Conservation (phyloP, 2,113 vertebrate species). For the Otus sunia region DNA sequence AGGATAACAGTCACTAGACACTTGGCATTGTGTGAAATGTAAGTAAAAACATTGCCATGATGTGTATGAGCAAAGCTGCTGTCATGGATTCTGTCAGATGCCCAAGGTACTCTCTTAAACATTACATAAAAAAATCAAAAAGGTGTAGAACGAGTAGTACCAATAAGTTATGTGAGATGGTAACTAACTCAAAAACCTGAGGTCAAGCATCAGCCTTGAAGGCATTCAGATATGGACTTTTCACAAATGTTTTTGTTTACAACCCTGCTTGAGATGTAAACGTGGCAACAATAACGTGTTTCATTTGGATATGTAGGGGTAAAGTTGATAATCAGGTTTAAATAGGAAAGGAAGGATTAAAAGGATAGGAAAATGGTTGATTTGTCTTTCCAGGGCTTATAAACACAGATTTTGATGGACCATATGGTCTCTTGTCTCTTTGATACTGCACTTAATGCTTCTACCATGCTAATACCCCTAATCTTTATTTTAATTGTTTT, state of each 20-base stretch:
- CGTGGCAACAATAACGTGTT: not conserved
- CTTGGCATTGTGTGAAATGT: not conserved
- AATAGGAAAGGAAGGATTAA: constrained; percentile 33
- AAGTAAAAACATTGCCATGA: not conserved
- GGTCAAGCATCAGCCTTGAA: not conserved
- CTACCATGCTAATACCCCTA: not conserved
- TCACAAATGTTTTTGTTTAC: not conserved
- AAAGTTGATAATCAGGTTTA: constrained; percentile 2
- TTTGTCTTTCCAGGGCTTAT: constrained; percentile 54
- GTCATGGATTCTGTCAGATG: not conserved
- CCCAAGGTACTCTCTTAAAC: constrained; percentile 3
- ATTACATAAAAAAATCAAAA: not conserved
- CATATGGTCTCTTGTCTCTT: constrained; percentile 37
- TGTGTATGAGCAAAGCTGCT: not conserved
- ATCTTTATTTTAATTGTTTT: constrained; percentile 63
- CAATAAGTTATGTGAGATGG: not conserved
- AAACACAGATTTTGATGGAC: constrained; percentile 1
- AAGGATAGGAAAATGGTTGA: not conserved
- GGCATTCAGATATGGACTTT: not conserved
- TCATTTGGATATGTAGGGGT: not conserved
- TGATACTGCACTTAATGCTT: not conserved
- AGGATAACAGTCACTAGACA: not conserved
- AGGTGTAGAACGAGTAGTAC: not conserved
- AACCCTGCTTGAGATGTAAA: not conserved
- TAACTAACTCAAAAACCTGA: not conserved